phyloP scores from a whole-genome alignment of 2,888 invertebrate species.

The Pegoplata infirma region DNA sequence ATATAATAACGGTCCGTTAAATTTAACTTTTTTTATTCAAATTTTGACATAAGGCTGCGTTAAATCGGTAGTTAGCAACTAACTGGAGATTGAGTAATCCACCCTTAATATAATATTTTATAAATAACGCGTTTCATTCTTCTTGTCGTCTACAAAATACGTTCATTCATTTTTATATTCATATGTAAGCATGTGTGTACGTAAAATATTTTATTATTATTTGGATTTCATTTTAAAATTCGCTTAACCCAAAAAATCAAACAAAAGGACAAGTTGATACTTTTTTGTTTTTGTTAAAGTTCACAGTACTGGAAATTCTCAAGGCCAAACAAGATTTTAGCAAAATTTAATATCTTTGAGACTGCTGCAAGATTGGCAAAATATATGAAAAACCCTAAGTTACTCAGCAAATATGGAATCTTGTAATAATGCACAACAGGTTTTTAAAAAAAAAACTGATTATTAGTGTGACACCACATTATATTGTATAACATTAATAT shows the following conservation, averaged over 20 bases:
- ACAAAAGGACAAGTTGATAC: constrained; percentile 48
- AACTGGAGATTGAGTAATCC: too few relatives aligned
- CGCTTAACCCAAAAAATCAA: constrained; percentile 15
- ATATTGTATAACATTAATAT: too few relatives aligned
- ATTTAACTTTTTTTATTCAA: too few relatives aligned
- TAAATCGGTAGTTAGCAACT: too few relatives aligned
- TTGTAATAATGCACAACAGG: constrained; percentile 48
- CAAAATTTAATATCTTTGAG: constrained; percentile 47
- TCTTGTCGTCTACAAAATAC: too few relatives aligned
- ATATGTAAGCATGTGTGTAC: too few relatives aligned
- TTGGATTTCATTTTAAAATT: constrained; percentile 17
- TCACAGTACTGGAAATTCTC: constrained; percentile 52
- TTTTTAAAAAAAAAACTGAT: constrained; percentile 21
- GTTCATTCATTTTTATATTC: too few relatives aligned
- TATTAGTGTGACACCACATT: neutral
- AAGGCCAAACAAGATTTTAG: constrained; percentile 47
- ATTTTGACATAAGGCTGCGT: too few relatives aligned
- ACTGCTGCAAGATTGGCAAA: constrained; percentile 36
- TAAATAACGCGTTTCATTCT: too few relatives aligned
- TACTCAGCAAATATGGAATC: constrained; percentile 43
- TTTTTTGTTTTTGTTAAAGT: constrained; percentile 23
- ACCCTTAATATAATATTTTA: too few relatives aligned
- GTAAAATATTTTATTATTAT: too few relatives aligned
- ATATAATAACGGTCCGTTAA: too few relatives aligned
- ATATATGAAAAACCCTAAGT: constrained; percentile 35